These are phyloP conservation scores for Sinonovacula constricta DNA, from an alignment of 1,140 invertebrate species.

Conservation along the genomic window DNA sequence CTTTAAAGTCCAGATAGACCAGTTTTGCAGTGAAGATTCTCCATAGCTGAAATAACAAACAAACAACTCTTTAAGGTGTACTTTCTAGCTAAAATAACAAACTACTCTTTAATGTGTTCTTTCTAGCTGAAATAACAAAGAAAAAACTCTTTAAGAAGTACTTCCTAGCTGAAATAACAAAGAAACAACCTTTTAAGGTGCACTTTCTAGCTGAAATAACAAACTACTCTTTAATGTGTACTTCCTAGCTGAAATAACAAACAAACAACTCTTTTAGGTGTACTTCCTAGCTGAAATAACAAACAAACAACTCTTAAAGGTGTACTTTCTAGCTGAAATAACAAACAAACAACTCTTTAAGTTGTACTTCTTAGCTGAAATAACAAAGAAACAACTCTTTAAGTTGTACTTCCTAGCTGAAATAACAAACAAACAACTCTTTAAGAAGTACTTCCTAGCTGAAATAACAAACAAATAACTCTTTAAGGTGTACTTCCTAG, in stretches of 20 bases:
- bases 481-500: no score
- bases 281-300: neutral
- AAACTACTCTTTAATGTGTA: neutral
- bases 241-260: neutral
- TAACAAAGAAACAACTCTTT: no score
- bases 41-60: slow-evolving; percentile 77
- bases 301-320: neutral
- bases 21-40: slow-evolving; percentile 79
- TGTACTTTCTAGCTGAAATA: neutral
- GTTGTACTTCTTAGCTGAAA: neutral
- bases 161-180: neutral
- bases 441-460: neutral
- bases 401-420: neutral
- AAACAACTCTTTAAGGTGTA: neutral
- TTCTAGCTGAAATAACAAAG: neutral
- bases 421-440: neutral
- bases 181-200: neutral
- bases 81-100: neutral
- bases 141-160: neutral
- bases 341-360: neutral
- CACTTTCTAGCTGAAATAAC: neutral
- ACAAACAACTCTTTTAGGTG: neutral
- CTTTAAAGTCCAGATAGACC: slow-evolving; percentile 81
- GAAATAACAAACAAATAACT: no score
- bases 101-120: neutral